Evolutionary conservation across 2,888 invertebrate species (phyloP), one percentile per base, ranked within the genome.

Genomic region (Lasioglossum villosulum): DNA sequence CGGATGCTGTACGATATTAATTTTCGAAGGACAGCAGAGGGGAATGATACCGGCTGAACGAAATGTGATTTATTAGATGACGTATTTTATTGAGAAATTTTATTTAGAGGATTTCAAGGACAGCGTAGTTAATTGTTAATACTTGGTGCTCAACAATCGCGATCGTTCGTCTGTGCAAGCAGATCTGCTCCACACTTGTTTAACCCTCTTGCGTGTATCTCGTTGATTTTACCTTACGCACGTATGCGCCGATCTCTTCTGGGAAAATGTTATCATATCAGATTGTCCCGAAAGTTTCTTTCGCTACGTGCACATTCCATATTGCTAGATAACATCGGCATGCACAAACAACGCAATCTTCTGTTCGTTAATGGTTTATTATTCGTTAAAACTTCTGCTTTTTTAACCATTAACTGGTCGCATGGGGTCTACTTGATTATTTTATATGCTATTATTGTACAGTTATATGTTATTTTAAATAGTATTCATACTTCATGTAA

Each of bases 101-200:
- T 52, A n/a, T 34, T 78, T 12, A 48, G 27, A 0, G 34, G 68
- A 37, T 8, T 30, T n/a, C 42, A 37, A 34, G n/a, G 56, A 70
- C 27, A 14, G 63, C 71, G 71, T 56, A 73, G 71, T 78, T 78
- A 82, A 78, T 78, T 82, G 52, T 78, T 78, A 78, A 66, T 63
- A 78, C 72, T 78, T 70, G 84, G 78, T 84, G 83, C 27, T 84
- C 68, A 73, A 83, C 66, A 45, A 78, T 87, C 52, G 76, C 74
- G 45, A 70, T 77, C 52, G 73, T 86, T 86, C 56, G 19, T 48
- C 72, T 30, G 37, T 14, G 34, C 70, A n/a, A 37, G 39, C 59
- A 23, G 66, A 83, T 39, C 71, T 3, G 74, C 52, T 19, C 37
- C 59, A 27, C 10, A n/a, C 59, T 75, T 27, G 23, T 75, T 75